phyloP scores from a whole-genome alignment of 2,888 invertebrate species.

The Melanostoma mellinum region DNA sequence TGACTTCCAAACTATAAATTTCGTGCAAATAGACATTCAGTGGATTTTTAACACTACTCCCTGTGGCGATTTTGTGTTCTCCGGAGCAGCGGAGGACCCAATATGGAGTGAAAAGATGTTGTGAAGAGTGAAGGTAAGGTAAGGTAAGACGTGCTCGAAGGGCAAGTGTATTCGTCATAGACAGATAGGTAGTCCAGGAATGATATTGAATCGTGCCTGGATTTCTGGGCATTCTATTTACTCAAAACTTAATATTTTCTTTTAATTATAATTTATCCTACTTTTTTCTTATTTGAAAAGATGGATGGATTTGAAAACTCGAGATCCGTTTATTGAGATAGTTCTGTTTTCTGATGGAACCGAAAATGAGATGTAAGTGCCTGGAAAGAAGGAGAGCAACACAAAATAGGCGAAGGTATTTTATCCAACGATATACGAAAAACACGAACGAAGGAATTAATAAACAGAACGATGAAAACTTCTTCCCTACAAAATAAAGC shows the following conservation, averaged over 20 bases:
- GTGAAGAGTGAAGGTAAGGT: not conserved
- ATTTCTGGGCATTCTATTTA: conserved; percentile 10
- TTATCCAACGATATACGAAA: not conserved
- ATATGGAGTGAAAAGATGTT: not conserved
- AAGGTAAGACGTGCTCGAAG: not conserved
- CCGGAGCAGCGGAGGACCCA: not conserved
- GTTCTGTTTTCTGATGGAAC: not conserved
- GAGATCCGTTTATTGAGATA: not conserved
- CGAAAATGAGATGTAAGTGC: not conserved
- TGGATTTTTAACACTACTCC: conserved; percentile 52
- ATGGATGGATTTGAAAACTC: conserved; percentile 1
- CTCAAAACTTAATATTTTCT: conserved; percentile 3
- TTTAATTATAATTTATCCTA: not conserved
- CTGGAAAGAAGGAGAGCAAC: not conserved
- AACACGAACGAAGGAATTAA: not conserved
- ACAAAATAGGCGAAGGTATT: conserved; percentile 22
- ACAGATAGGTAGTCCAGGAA: conserved; percentile 8
- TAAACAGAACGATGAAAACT: not conserved
- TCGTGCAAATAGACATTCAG: conserved; percentile 63
- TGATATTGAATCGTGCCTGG: conserved; percentile 1
- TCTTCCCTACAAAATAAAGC: not conserved
- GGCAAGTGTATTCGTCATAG: not conserved
- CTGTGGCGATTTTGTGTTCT: conserved; percentile 33
- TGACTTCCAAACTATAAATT: conserved; percentile 52
- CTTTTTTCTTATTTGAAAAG: not conserved